Evolutionary conservation across 2,888 invertebrate species (phyloP).

Genomic region (Clunio marinus): DNA sequence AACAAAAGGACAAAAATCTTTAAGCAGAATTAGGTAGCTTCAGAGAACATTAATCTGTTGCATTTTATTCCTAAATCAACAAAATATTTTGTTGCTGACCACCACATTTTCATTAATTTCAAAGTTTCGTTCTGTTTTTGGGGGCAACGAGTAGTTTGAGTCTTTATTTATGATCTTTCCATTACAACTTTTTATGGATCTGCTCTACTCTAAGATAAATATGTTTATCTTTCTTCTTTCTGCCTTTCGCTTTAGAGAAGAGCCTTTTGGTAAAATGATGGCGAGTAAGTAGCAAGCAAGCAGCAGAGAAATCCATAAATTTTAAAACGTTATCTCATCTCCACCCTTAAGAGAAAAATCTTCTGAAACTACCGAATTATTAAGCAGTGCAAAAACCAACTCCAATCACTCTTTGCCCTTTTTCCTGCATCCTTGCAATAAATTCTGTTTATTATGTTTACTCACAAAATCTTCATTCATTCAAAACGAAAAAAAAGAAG

Average conservation of each 20-base stretch:
- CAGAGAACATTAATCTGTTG: too few species aligned
- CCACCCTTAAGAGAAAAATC: not conserved
- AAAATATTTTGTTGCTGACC: too few species aligned
- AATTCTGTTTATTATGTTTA: conserved; percentile 20
- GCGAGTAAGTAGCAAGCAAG: too few species aligned
- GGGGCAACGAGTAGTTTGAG: not conserved
- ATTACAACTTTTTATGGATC: not conserved
- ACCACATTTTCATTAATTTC: conserved; percentile 30
- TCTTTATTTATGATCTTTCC: conserved; percentile 30
- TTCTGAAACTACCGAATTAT: conserved; percentile 15
- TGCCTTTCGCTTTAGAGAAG: too few species aligned
- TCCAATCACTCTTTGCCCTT: conserved; percentile 3
- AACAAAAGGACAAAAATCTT: not conserved
- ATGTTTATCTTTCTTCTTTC: too few species aligned
- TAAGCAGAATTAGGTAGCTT: not conserved
- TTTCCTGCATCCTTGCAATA: conserved; percentile 26
- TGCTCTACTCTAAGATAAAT: too few species aligned
- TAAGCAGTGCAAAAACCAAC: conserved; percentile 2
- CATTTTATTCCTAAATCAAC: not conserved
- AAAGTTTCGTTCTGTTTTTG: not conserved
- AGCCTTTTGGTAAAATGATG: too few species aligned
- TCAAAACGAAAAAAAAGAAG: too few species aligned
- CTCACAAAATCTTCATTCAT: not conserved
- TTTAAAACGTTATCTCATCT: conserved; percentile 35
- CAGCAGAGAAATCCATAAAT: conserved; percentile 22